Evolutionary conservation across 2,113 vertebrate species (phyloP).

Genomic region (Austrofundulus limnaeus): DNA sequence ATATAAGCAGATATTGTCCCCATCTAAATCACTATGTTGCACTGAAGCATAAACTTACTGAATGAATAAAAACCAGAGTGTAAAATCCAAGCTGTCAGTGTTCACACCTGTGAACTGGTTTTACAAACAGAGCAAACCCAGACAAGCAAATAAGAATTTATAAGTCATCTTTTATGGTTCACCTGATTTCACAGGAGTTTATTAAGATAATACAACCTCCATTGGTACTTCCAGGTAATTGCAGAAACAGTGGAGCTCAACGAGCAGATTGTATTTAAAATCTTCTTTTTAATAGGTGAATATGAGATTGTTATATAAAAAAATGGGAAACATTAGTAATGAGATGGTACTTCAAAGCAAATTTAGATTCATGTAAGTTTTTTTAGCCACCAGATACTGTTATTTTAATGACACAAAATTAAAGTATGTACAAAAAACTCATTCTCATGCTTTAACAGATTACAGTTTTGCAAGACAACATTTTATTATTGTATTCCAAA

Average conservation of each 20-base stretch:
- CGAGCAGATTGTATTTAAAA: neutral
- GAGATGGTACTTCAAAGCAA: too few relatives aligned
- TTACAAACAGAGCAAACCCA: constrained; percentile 12
- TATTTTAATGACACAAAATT: too few relatives aligned
- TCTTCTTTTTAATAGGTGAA: too few relatives aligned
- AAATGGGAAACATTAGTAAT: too few relatives aligned
- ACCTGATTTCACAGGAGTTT: constrained; percentile 3
- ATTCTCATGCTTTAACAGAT: too few relatives aligned
- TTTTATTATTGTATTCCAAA: too few relatives aligned
- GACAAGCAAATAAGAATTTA: constrained; percentile 14
- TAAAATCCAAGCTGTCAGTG: constrained; percentile 31
- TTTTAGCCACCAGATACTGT: too few relatives aligned
- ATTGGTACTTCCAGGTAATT: neutral
- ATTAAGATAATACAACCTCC: constrained; percentile 7
- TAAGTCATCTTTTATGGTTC: neutral
- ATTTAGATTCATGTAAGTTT: too few relatives aligned
- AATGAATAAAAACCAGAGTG: constrained; percentile 27
- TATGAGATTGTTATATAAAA: too few relatives aligned
- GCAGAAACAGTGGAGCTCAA: neutral
- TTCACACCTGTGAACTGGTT: constrained; percentile 1
- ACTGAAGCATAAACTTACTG: constrained; percentile 18
- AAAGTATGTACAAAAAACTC: too few relatives aligned
- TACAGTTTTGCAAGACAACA: too few relatives aligned
- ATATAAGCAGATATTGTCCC: neutral
- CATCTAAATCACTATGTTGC: constrained; percentile 8